Percentiles rank a stretch among this genome's conserved stretches.
These are phyloP conservation scores for Pangasius krempfi DNA, from an alignment of 2,797 vertebrate genomes.

Conservation along the genomic window DNA sequence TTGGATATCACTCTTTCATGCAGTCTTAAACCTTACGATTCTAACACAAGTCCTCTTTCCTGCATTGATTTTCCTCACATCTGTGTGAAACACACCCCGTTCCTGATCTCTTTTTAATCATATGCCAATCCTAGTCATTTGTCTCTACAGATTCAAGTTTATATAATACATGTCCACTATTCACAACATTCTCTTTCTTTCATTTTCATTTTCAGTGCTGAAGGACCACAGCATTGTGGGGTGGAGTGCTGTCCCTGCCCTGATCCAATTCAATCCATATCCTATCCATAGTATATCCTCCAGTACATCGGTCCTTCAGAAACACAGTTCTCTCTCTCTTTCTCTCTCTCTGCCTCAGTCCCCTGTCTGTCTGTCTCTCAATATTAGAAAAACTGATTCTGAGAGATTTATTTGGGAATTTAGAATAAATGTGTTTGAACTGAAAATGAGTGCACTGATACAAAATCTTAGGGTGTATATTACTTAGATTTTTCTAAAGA, in stretches of 20 bases:
- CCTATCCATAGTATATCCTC: conserved; percentile 2
- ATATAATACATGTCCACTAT: neutral
- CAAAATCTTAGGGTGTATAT: conserved; percentile 13
- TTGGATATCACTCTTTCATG: conserved; percentile 21
- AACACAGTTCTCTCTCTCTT: neutral
- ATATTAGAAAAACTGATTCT: conserved; percentile 15
- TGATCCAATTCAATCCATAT: neutral
- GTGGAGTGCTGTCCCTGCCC: neutral
- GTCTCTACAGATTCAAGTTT: neutral
- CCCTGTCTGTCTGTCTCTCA: conserved; percentile 25
- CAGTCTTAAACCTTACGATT: conserved; percentile 25
- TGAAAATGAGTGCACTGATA: neutral
- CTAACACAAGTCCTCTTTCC: neutral
- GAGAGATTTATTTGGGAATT: conserved; percentile 8
- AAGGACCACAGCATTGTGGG: neutral
- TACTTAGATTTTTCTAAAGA: neutral
- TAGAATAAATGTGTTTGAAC: neutral
- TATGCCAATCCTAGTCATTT: neutral
- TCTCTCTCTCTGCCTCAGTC: neutral
- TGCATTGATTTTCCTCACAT: conserved; percentile 7
- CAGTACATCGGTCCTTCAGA: neutral
- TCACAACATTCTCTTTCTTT: conserved; percentile 7
- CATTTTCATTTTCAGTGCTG: neutral
- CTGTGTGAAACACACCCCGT: neutral
- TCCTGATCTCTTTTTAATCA: conserved; percentile 21